phyloP scores from a whole-genome alignment of 2,797 vertebrate species.

The Sebastes trivittatus region DNA sequence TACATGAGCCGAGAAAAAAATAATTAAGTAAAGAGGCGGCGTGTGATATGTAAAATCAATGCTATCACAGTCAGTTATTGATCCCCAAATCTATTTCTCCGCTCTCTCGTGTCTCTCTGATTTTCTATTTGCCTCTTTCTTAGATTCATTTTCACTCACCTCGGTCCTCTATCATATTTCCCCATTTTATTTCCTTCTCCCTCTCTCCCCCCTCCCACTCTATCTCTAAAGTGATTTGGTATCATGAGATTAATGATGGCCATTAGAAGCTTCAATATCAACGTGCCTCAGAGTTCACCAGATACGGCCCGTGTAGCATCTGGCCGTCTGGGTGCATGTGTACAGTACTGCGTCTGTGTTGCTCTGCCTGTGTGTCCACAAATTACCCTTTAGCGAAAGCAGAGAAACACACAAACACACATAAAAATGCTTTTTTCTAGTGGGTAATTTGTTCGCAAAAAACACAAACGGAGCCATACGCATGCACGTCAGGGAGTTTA shows the following conservation, averaged over 20 bases:
- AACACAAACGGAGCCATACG: background rate
- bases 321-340: conserved; percentile 38
- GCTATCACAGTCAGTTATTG: conserved; percentile 20
- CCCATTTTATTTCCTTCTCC: conserved; percentile 41
- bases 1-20: background rate
- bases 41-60: conserved; percentile 16
- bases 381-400: conserved; percentile 53
- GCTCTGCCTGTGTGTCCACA: conserved; percentile 25
- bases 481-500: conserved; percentile 59
- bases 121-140: conserved; percentile 28
- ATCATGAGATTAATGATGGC: conserved; percentile 79
- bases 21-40: background rate
- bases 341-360: background rate
- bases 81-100: background rate
- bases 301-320: conserved; percentile 64
- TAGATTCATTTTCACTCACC: conserved; percentile 42
- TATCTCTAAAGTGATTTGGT: conserved; percentile 73
- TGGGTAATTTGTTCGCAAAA: conserved; percentile 37
- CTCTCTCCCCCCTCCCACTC: conserved; percentile 2
- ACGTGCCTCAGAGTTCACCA: conserved; percentile 67
- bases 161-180: conserved; percentile 53
- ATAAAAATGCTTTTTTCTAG: conserved; percentile 10
- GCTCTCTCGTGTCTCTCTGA: background rate
- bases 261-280: conserved; percentile 78
- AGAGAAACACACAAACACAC: conserved; percentile 41